Base-by-base conservation (phyloP, 2,888 invertebrate genomes). In the Megalurothrips usitatus region DNA sequence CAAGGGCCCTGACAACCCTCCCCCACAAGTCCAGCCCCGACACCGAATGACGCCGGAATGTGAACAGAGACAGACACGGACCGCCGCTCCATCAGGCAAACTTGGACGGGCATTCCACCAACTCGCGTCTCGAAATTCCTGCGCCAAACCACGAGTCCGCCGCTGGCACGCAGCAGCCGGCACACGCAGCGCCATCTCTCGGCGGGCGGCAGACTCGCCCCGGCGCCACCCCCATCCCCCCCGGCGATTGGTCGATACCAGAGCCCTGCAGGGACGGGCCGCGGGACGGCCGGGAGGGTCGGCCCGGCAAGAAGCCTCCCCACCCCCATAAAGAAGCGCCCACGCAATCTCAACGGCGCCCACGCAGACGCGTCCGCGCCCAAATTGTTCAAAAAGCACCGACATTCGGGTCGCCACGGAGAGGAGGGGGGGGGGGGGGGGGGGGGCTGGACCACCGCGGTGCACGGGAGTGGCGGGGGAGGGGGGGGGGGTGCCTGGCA, bases 161-260 rank as follows among this genome's bases (percentile, higher is more conserved):
- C 34, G 34, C 19, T 19, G 58, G 58, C 19, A 58, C 58, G 19
- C 58, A 58, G 58, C 58, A 17, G 14, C 58, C 58, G 58, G 19
- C 58, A 58, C 58, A 17, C 58, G 58, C 19, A 26, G 68, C 68
- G 68, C 68, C 68, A 75, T 75, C 68, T 26, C 68, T 75, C 68
- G 68, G 68, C 26, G 68, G 26, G 68, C 68, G 23, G 68, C 68
- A 75, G 68, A 26, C 68, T 23, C 26, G 26, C 10, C 23, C 68
- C 23, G 12, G 68, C 68, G 26, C 68, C 23, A 8, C 68, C 68
- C 12, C 68, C 26, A 68, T 23, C 68, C 19, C 68, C 52, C 52
- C 12, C 52, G 14, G n/a, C 58, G 19, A 58, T 58, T 58, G 58
- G 58, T 58, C 58, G 58, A 58, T 58, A 58, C 58, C 58, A 0